phyloP scores from a whole-genome alignment of 2,797 vertebrate species.

The Saxicola maurus region DNA sequence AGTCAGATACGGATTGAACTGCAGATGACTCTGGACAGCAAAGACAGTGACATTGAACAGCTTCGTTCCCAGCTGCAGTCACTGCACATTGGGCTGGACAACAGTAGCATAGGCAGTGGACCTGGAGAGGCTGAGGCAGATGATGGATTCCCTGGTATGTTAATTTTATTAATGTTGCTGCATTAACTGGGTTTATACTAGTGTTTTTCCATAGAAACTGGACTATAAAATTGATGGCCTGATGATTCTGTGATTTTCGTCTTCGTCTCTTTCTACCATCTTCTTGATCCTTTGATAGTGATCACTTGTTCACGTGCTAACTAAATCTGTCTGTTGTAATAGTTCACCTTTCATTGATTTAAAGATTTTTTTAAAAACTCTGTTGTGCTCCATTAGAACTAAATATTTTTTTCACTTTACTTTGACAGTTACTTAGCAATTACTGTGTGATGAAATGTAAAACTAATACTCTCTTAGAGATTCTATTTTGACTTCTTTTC shows the following conservation, averaged over 20 bases:
- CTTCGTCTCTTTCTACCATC: not conserved
- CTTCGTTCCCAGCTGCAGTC: slow-evolving; percentile 88
- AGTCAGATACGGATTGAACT: slow-evolving; percentile 93
- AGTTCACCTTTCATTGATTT: not conserved
- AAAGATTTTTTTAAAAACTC: not conserved
- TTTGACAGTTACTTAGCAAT: not conserved
- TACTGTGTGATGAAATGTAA: slow-evolving; percentile 7
- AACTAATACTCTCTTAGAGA: slow-evolving; percentile 28
- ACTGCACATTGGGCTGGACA: slow-evolving; percentile 89
- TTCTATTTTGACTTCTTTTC: slow-evolving; percentile 61
- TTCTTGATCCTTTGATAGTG: not conserved
- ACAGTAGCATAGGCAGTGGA: slow-evolving; percentile 89
- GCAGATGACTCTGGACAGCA: slow-evolving; percentile 98
- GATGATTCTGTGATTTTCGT: not conserved
- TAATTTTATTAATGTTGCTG: not conserved
- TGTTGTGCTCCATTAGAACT: not conserved
- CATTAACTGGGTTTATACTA: not conserved
- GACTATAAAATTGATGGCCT: not conserved
- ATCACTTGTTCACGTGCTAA: not conserved
- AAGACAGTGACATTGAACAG: slow-evolving; percentile 98
- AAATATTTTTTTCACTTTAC: not conserved
- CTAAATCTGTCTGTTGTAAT: not conserved
- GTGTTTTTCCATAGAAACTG: not conserved
- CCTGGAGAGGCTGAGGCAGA: slow-evolving; percentile 88
- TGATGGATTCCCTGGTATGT: slow-evolving; percentile 92